These are phyloP conservation scores for Rhamphomyia laevipes DNA, from an alignment of 2,888 invertebrate species.

Conservation along the genomic window DNA sequence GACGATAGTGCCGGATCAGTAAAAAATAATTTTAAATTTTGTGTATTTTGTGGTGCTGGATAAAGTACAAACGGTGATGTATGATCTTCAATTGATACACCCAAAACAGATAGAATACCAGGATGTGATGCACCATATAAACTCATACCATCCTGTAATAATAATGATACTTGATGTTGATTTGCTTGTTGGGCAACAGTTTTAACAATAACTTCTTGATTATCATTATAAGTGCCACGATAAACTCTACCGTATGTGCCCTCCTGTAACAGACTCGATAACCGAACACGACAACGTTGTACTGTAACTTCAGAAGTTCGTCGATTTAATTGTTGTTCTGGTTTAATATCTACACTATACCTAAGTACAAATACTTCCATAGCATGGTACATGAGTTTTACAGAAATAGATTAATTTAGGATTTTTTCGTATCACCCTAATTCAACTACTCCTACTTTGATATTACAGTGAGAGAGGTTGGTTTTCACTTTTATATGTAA, in stretches of 20 bases:
- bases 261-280: slow-evolving; percentile 66
- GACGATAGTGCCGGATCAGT: slow-evolving; percentile 25
- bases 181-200: slow-evolving; percentile 85
- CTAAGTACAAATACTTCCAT: too few relatives aligned
- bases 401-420: too few relatives aligned
- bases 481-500: too few relatives aligned
- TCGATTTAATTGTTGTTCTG: slow-evolving; percentile 31
- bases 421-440: too few relatives aligned
- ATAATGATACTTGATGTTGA: slow-evolving; percentile 76
- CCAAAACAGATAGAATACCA: slow-evolving; percentile 69
- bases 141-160: slow-evolving; percentile 59
- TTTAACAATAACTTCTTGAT: slow-evolving; percentile 69
- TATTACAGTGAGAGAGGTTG: too few relatives aligned
- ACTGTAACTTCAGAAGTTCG: slow-evolving; percentile 38
- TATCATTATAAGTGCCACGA: slow-evolving; percentile 64
- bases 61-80: slow-evolving; percentile 82
- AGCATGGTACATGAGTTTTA: too few relatives aligned
- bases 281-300: slow-evolving; percentile 58
- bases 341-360: too few relatives aligned
- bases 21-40: slow-evolving; percentile 37
- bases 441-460: too few relatives aligned
- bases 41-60: slow-evolving; percentile 42
- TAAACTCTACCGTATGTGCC: slow-evolving; percentile 84
- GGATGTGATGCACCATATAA: slow-evolving; percentile 53
- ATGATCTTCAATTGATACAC: slow-evolving; percentile 83